A percentile compares a stretch with the other conserved stretches of the same genome.
These are phyloP conservation scores for Peromyscus eremicus DNA, from an alignment of 2,797 vertebrate genomes.

Conservation along the genomic window DNA sequence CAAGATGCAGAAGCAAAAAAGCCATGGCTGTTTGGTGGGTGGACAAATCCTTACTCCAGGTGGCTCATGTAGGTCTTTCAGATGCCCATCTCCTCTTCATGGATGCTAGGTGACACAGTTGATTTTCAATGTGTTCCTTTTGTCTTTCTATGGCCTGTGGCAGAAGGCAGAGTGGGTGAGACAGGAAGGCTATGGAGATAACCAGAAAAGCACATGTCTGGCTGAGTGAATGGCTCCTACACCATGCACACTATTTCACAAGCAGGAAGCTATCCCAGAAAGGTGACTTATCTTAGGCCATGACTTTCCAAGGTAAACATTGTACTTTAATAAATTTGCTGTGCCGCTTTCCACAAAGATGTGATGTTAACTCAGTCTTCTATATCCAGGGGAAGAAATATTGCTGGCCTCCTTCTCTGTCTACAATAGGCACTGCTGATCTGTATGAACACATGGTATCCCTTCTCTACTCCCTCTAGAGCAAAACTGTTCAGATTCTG, in stretches of 20 bases:
- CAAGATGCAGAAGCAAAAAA: background rate
- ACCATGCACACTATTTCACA: background rate
- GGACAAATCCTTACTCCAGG: too few relatives aligned
- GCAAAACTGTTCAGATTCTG: background rate
- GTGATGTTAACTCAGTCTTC: background rate
- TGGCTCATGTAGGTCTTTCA: background rate
- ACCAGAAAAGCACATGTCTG: background rate
- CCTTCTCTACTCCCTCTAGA: too few relatives aligned
- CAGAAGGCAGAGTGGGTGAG: background rate
- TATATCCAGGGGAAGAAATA: background rate
- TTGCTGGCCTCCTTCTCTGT: background rate
- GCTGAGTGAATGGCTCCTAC: background rate
- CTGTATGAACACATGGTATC: too few relatives aligned
- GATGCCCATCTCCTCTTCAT: background rate
- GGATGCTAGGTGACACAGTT: too few relatives aligned
- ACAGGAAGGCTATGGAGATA: background rate
- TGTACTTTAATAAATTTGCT: background rate
- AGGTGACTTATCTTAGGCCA: background rate
- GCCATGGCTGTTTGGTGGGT: background rate
- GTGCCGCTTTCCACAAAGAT: background rate
- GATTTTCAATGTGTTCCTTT: background rate
- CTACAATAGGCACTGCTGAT: background rate
- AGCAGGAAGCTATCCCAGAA: background rate
- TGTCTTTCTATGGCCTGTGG: rapidly evolving
- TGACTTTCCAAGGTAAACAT: background rate